Evolutionary conservation across 2,797 vertebrate species (phyloP).

Genomic region (Microctenopoma steveboyesi): DNA sequence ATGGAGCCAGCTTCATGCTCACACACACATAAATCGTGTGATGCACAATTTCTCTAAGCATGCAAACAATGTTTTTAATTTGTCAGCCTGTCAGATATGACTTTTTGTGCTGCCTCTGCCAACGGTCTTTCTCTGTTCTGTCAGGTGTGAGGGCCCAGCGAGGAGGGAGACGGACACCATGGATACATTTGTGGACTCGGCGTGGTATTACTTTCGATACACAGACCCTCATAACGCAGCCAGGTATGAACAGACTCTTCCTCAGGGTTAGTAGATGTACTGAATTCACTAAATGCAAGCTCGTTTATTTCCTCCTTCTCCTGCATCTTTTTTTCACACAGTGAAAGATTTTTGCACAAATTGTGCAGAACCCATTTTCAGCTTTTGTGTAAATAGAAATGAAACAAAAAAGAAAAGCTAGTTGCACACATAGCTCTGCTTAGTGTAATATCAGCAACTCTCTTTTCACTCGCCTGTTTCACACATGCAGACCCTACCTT

Average conservation of each 20-base stretch:
- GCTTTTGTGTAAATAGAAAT: conserved; percentile 12
- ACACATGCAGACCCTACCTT: conserved; percentile 35
- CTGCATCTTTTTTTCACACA: conserved; percentile 1
- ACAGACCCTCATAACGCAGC: conserved; percentile 89
- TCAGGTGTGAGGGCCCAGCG: conserved; percentile 90
- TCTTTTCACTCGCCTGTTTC: conserved; percentile 28
- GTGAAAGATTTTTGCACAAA: conserved; percentile 33
- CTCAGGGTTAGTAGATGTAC: conserved; percentile 5
- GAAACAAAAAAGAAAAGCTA: conserved; percentile 17
- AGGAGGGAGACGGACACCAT: conserved; percentile 95
- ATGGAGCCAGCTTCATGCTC: conserved; percentile 59
- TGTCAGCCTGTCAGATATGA: conserved; percentile 38
- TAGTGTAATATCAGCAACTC: conserved; percentile 34
- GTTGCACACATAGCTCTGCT: conserved; percentile 35
- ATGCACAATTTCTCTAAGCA: conserved; percentile 51
- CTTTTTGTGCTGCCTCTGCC: conserved; percentile 38
- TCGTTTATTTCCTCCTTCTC: conserved; percentile 17
- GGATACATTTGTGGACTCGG: conserved; percentile 98
- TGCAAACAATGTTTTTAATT: conserved; percentile 46
- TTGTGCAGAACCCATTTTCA: conserved; percentile 22
- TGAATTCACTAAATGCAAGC: neutral
- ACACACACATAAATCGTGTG: conserved; percentile 38
- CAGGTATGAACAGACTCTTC: conserved; percentile 79
- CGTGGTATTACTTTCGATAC: conserved; percentile 98
- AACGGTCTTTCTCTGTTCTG: conserved; percentile 26